These are phyloP conservation scores for Amiota minor DNA, from an alignment of 2,888 invertebrate genomes.

Conservation along the genomic window DNA sequence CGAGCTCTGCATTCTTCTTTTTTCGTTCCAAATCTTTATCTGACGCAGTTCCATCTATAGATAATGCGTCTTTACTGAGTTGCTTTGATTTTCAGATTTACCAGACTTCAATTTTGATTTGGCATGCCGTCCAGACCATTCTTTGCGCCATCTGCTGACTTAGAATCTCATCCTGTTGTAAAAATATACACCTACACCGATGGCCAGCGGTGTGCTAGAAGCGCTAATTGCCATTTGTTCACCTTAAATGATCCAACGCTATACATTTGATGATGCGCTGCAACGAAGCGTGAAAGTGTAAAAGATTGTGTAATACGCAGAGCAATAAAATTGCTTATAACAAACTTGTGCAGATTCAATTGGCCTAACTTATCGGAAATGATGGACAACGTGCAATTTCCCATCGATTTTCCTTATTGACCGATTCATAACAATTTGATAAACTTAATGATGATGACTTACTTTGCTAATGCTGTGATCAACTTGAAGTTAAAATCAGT, in stretches of 20 bases:
- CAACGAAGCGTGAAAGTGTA: conserved; percentile 39
- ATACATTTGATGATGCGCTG: conserved; percentile 30
- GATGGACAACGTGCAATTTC: neutral
- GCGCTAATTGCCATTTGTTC: conserved; percentile 89
- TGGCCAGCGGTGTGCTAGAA: conserved; percentile 88
- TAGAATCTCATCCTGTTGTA: conserved; percentile 45
- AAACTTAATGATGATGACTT: too few species aligned
- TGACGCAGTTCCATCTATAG: conserved; percentile 74
- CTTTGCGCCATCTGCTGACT: conserved; percentile 1
- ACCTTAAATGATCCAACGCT: conserved; percentile 64
- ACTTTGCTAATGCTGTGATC: too few species aligned
- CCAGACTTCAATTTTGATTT: conserved; percentile 34
- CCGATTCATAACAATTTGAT: too few species aligned
- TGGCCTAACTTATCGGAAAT: conserved; percentile 39
- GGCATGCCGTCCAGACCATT: conserved; percentile 10
- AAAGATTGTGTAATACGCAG: conserved; percentile 56
- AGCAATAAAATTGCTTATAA: neutral
- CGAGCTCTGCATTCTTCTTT: conserved; percentile 63
- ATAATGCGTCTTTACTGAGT: conserved; percentile 75
- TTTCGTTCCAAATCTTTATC: conserved; percentile 75
- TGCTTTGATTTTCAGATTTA: conserved; percentile 72
- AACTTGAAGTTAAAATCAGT: too few species aligned
- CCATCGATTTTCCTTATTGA: neutral
- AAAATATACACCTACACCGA: conserved; percentile 85
- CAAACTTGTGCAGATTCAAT: neutral